phyloP scores from a whole-genome alignment of 2,113 vertebrate species.

The Sceloporus tristichus region DNA sequence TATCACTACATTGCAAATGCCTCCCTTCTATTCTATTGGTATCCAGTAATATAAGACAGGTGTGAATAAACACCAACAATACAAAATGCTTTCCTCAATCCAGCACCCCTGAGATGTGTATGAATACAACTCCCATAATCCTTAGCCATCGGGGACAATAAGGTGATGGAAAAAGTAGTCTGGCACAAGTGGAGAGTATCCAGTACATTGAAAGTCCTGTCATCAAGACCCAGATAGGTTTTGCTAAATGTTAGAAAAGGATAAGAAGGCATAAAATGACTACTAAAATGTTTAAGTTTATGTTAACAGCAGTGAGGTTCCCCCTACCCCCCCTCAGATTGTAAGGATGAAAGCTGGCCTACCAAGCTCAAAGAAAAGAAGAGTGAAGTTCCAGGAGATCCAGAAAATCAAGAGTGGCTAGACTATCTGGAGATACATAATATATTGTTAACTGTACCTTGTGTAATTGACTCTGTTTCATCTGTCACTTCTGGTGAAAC shows the following conservation, averaged over 20 bases:
- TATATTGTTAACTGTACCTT: slow-evolving; percentile 72
- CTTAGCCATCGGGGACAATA: background rate
- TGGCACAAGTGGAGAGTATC: background rate
- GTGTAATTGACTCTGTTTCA: slow-evolving; percentile 47
- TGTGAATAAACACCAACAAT: no score
- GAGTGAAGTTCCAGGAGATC: background rate
- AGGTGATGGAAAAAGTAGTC: background rate
- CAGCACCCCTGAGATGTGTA: no score
- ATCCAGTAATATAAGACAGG: background rate
- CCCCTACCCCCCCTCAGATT: background rate
- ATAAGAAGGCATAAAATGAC: no score
- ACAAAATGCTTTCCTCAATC: no score
- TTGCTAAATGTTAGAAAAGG: background rate
- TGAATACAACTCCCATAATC: no score
- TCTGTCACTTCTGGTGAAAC: slow-evolving; percentile 65
- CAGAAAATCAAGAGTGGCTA: background rate
- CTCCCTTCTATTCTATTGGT: background rate
- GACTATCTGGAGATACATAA: background rate
- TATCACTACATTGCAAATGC: background rate
- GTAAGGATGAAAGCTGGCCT: background rate
- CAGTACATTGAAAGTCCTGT: background rate
- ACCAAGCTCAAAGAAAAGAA: background rate
- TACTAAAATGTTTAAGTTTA: background rate
- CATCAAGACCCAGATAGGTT: background rate
- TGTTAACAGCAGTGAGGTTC: background rate